Percentiles rank a stretch among this genome's conserved stretches.
Conservation (phyloP, 2,888 invertebrate genomes). For the Drosophila kokeensis region DNA sequence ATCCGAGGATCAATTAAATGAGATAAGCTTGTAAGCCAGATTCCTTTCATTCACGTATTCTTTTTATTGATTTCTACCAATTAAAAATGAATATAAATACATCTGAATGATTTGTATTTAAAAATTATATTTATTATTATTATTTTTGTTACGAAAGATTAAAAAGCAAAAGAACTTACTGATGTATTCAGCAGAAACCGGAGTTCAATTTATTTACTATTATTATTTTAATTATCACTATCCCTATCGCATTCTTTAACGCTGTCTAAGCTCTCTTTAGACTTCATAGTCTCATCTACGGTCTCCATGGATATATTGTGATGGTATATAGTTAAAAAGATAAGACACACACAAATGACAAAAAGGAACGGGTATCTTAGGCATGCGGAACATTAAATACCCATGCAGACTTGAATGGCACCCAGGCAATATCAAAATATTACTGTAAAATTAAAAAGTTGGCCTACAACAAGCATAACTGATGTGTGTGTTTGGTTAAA, state of each 20-base stretch:
- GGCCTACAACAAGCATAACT: no score
- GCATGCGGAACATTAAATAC: neutral
- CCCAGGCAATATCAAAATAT: neutral
- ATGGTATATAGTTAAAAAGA: neutral
- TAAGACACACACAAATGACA: neutral
- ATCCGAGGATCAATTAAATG: slow-evolving; percentile 4
- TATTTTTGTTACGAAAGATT: neutral
- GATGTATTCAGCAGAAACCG: neutral
- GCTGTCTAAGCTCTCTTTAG: neutral
- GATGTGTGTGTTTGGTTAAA: no score
- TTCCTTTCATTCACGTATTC: neutral
- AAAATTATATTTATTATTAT: neutral
- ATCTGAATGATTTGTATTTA: neutral
- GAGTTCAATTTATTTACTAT: neutral
- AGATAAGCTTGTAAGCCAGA: slow-evolving; percentile 1
- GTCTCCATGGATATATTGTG: neutral
- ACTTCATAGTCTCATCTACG: neutral
- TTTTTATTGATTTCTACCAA: neutral
- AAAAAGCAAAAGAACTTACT: neutral
- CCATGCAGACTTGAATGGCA: neutral
- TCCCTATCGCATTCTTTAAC: neutral
- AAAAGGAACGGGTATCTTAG: neutral
- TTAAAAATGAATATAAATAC: neutral
- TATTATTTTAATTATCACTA: neutral
- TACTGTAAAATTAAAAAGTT: neutral